Conservation (phyloP, 2,888 invertebrate species). For the Dastarcus helophoroides region DNA sequence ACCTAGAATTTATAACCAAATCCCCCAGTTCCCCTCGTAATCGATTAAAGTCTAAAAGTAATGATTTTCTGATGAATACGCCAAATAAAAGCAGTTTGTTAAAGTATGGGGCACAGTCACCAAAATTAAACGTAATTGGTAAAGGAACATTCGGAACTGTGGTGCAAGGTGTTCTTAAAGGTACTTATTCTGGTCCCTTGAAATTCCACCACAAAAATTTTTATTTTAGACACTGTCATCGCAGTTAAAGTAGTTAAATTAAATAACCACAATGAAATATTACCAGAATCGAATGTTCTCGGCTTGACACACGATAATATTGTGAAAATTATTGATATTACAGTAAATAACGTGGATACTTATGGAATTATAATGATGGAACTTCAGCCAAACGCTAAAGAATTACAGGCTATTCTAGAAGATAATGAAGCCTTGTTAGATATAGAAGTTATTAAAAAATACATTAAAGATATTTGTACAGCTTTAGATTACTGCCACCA, state of each 20-base stretch:
- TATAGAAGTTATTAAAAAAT: constrained; percentile 14
- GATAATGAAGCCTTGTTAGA: constrained; percentile 13
- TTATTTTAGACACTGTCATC: constrained; percentile 8
- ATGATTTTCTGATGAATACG: constrained; percentile 14
- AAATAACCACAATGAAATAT: constrained; percentile 1
- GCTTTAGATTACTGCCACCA: constrained; percentile 29
- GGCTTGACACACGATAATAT: constrained; percentile 9
- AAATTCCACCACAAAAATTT: no score
- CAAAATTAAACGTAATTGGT: constrained; percentile 26
- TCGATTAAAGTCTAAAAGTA: no score
- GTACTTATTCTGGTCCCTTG: constrained; percentile 18
- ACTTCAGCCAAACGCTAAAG: constrained; percentile 20
- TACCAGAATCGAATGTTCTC: constrained; percentile 3
- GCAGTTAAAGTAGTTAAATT: constrained; percentile 9
- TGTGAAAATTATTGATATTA: constrained; percentile 9
- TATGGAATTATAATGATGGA: constrained; percentile 25
- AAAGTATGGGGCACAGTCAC: constrained; percentile 20
- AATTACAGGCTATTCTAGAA: constrained; percentile 26
- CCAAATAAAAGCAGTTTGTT: constrained; percentile 26
- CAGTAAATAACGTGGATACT: constrained; percentile 3
- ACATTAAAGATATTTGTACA: constrained; percentile 23
- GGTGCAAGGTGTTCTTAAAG: constrained; percentile 27
- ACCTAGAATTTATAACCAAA: no score
- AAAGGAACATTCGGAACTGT: constrained; percentile 33
- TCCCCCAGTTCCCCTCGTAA: no score